Evolutionary conservation across 2,113 vertebrate species (phyloP), one percentile per base, ranked within the genome.

Genomic region (Gobius niger): DNA sequence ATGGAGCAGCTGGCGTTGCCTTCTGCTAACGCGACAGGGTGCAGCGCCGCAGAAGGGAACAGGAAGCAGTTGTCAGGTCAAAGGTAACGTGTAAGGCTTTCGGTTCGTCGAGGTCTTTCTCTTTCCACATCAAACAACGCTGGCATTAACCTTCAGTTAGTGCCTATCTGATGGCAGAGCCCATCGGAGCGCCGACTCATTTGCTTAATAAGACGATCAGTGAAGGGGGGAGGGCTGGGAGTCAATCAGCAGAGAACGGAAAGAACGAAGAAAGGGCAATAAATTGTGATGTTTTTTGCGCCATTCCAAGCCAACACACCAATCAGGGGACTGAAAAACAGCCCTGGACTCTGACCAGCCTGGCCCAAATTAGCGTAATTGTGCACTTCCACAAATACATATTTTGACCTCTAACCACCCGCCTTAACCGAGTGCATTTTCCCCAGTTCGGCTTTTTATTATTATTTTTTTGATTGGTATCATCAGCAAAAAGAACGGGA

Each of bases 131-230:
- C 68, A 19, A 73, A 83, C 65, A 75, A 67, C 78, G 70, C 74
- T 12, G 72, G 75, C 84, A 89, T 91, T 92, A 89, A 88, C 88
- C 85, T 90, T 89, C 76, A 83, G 72, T 85, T 54, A 73, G 70
- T 51, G 40, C 62, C 72, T 84, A 86, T 91, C 87, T 81, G 85
- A 89, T 85, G 70, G 61, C 60, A 77, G 82, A 83, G 73, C 67
- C 77, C 82, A 81, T 47, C 62, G 80, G 82, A 84, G 81, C 79
- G 63, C 67, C 61, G 79, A 86, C 54, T 91, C 68, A 88, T 91
- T 89, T 86, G 81, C 83, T 80, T 78, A 82, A 87, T 88, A 89
- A 82, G 72, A 63, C 51, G 77, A 78, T 82, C 86, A 80, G 10
- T 54, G 72, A 63, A 66, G 65, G 69, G 47, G 75, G 65, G 51